Base-by-base conservation (phyloP, 2,113 vertebrate genomes). In the Lethenteron reissneri region DNA sequence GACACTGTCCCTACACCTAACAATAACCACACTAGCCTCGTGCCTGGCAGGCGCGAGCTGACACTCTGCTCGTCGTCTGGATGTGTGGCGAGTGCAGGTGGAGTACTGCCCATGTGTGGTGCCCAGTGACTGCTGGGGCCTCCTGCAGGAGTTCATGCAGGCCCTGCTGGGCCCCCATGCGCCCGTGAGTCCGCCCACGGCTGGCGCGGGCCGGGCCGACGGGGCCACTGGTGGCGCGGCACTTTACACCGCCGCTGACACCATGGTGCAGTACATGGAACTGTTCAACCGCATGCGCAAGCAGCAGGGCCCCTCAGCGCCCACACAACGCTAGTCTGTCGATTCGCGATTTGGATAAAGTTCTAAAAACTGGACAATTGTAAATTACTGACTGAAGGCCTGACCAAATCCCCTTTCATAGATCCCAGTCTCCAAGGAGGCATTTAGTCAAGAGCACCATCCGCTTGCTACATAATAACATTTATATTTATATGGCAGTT, bases 241-340 rank as follows among this genome's bases (percentile, higher is more conserved):
- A n/a, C 64, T 21, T 68, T 95, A 92, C 12, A 74, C 83, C 71
- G 86, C 86, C 0, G 82, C 84, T 1, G 88, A 99, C 78, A 95
- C 92, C 19, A 87, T 96, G 89, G 83, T 82, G 71, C 94, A 99
- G 79, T 97, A 99, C 78, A 85, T 97, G 80, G 94, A 99, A 77
- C 82, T 99, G 72, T 96, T 99, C 80, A 88, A 89, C 81, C 96
- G 92, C 79, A 87, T 96, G 62, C 88, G 94, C 70, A 99, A 99
- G 78, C 84, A 87, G 77, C 94, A 95, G 81, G 70, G 41, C 41
- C 41, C 41, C 5, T 41, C 41, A 1, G 41, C 41, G 41, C 41
- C 41, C 41, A 41, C 41, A 41, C 41, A 41, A 41, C 41, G 41
- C 41, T 41, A 41, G 41, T 41, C 41, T 41, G 41, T 7, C 41